Conservation (phyloP, 2,888 invertebrate species). For the Xanthostigma xanthostigma region DNA sequence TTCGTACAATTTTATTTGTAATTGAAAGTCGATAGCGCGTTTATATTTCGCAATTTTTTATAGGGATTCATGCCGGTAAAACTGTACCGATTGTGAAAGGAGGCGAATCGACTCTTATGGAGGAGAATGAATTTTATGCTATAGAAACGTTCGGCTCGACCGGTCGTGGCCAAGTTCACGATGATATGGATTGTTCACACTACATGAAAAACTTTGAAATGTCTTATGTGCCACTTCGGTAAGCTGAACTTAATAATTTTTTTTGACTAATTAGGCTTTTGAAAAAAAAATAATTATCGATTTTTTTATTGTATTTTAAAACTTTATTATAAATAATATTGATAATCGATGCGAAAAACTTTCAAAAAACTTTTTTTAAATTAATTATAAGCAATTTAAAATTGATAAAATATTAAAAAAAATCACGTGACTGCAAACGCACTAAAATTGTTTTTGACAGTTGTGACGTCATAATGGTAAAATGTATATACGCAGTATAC, state of each 20-base stretch:
- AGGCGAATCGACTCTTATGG: slow-evolving; percentile 95
- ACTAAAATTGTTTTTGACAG: no score
- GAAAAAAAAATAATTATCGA: no score
- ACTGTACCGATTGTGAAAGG: slow-evolving; percentile 99
- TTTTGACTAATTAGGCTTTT: slow-evolving; percentile 3
- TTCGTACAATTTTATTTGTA: slow-evolving; percentile 3
- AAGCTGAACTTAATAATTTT: slow-evolving; percentile 13
- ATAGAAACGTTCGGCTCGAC: slow-evolving; percentile 99
- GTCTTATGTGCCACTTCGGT: slow-evolving; percentile 80
- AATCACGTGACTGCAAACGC: no score
- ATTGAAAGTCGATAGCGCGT: not conserved
- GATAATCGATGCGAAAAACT: no score
- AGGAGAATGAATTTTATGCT: slow-evolving; percentile 97
- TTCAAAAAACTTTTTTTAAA: no score
- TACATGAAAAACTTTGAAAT: slow-evolving; percentile 99
- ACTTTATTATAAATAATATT: no score
- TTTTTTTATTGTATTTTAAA: no score
- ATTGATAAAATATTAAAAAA: no score
- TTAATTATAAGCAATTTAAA: no score
- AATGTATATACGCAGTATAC: no score
- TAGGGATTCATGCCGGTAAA: slow-evolving; percentile 88
- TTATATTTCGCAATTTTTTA: not conserved
- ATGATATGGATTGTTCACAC: slow-evolving; percentile 98
- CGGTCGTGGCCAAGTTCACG: slow-evolving; percentile 85
- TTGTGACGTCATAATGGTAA: no score